A percentile compares a stretch with the other conserved stretches of the same genome.
phyloP scores from a whole-genome alignment of 92 coral and sea anemone genomes.

The Phenganax stokvisi region DNA sequence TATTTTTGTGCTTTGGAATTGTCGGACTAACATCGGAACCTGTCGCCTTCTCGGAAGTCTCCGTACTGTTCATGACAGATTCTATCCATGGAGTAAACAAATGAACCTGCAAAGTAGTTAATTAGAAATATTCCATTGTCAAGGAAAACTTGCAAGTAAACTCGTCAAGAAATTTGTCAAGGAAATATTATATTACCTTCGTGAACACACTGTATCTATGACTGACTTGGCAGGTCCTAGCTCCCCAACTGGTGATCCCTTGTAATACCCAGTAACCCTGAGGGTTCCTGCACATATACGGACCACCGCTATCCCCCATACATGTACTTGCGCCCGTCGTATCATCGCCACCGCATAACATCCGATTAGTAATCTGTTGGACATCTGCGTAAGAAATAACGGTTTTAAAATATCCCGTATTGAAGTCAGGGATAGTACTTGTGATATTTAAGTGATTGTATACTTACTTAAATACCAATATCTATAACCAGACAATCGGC shows the following conservation, averaged over 20 bases:
- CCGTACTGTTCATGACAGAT: constrained; percentile 22
- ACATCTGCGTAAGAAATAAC: not conserved
- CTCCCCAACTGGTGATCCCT: constrained; percentile 39
- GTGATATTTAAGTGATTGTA: no score
- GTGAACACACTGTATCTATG: constrained; percentile 26
- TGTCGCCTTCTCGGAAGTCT: not conserved
- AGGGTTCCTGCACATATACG: constrained; percentile 33
- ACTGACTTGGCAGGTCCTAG: constrained; percentile 16
- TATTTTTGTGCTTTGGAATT: not conserved
- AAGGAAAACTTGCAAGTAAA: not conserved
- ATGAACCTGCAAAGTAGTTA: not conserved
- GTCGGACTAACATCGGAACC: not conserved
- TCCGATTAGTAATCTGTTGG: constrained; percentile 6
- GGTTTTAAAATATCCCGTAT: not conserved
- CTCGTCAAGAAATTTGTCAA: no score
- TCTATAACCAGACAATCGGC: not conserved
- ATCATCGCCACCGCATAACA: constrained; percentile 38
- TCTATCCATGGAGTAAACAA: constrained; percentile 27
- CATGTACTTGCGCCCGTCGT: constrained; percentile 30
- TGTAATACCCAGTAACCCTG: constrained; percentile 34
- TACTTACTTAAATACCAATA: constrained; percentile 17
- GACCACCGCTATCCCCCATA: constrained; percentile 33
- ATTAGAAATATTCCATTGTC: not conserved
- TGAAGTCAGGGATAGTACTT: no score
- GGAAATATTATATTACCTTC: not conserved